Percentiles rank a stretch among this genome's conserved stretches.
phyloP scores from a whole-genome alignment of 1,140 invertebrate species.

The Pseudomyrmex cubaensis region DNA sequence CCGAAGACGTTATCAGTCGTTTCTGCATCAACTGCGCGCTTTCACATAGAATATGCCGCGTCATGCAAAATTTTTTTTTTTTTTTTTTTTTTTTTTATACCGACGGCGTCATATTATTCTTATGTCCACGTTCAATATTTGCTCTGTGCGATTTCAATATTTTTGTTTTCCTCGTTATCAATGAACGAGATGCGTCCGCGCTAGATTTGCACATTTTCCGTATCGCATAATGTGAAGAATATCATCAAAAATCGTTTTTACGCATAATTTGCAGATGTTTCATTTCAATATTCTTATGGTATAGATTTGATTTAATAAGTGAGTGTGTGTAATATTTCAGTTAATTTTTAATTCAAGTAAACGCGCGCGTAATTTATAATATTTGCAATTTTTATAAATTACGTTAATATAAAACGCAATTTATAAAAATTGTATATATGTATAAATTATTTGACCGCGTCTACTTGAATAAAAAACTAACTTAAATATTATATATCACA shows the following conservation, averaged over 20 bases:
- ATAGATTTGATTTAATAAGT: too few relatives aligned
- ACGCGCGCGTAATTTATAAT: too few relatives aligned
- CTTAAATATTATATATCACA: slow-evolving; percentile 1
- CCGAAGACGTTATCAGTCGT: slow-evolving; percentile 4
- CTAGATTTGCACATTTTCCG: slow-evolving; percentile 21
- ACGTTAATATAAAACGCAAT: too few relatives aligned
- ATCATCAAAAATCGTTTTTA: neutral
- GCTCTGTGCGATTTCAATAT: slow-evolving; percentile 52
- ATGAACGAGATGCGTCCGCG: slow-evolving; percentile 37
- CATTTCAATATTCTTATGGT: neutral
- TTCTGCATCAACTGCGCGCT: slow-evolving; percentile 38
- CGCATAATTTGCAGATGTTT: neutral
- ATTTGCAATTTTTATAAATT: too few relatives aligned
- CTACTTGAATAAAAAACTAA: neutral
- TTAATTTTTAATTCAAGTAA: too few relatives aligned
- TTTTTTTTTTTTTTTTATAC: slow-evolving; percentile 2
- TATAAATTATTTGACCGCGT: too few relatives aligned
- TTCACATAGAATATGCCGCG: slow-evolving; percentile 17
- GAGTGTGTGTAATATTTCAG: too few relatives aligned
- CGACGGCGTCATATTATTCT: slow-evolving; percentile 53
- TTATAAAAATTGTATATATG: too few relatives aligned
- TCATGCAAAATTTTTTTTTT: slow-evolving; percentile 34
- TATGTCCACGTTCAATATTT: slow-evolving; percentile 54
- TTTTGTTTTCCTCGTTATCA: slow-evolving; percentile 59
- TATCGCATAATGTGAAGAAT: slow-evolving; percentile 1